Conservation (phyloP, 2,888 invertebrate genomes). For the Acronicta alni region DNA sequence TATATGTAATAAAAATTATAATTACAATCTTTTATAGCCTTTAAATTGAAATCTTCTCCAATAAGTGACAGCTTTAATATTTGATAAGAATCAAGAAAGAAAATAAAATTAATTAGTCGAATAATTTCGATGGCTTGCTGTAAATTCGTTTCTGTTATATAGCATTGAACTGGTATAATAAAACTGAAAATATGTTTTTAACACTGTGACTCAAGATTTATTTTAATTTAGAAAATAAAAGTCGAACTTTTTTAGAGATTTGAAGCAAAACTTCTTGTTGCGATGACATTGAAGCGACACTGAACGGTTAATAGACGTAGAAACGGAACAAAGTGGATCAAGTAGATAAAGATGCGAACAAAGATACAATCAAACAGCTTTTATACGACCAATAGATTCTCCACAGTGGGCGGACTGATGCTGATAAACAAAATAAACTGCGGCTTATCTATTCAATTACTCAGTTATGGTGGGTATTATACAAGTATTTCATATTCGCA, state of each 20-base stretch:
- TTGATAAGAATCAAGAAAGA: constrained; percentile 53
- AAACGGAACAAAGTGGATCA: constrained; percentile 12
- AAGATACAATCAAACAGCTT: constrained; percentile 38
- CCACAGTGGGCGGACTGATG: constrained; percentile 28
- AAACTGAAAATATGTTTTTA: constrained; percentile 23
- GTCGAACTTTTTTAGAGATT: too few relatives aligned
- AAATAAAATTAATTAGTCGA: constrained; percentile 51
- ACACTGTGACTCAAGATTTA: constrained; percentile 14
- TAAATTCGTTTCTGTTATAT: constrained; percentile 28
- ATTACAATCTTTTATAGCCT: constrained; percentile 57
- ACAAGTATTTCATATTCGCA: constrained; percentile 60
- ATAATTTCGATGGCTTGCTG: constrained; percentile 30
- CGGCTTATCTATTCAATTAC: constrained; percentile 33
- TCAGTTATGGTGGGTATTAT: constrained; percentile 28
- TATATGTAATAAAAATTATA: constrained; percentile 60
- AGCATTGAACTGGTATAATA: constrained; percentile 12
- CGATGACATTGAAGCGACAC: neutral
- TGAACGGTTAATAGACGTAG: neutral
- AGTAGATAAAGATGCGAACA: constrained; percentile 24
- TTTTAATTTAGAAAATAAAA: neutral
- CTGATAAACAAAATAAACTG: constrained; percentile 42
- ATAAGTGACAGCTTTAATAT: constrained; percentile 53
- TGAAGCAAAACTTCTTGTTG: neutral
- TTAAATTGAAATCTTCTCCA: constrained; percentile 60
- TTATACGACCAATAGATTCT: constrained; percentile 29